phyloP scores from a whole-genome alignment of 2,113 vertebrate species.

The Phalacrocorax pelagicus region DNA sequence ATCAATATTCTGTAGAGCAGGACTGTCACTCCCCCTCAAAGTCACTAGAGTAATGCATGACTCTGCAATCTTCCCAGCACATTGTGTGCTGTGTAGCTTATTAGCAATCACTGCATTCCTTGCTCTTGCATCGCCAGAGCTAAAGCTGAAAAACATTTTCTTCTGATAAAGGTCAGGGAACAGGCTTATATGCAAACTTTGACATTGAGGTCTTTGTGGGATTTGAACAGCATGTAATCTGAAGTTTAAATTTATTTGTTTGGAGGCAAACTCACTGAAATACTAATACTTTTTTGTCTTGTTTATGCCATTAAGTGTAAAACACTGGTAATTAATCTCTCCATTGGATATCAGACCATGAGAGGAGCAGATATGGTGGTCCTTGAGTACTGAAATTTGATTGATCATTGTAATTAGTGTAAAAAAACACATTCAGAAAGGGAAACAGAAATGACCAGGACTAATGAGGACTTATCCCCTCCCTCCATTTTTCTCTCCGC shows the following conservation, averaged over 20 bases:
- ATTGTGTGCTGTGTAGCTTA: fast-evolving
- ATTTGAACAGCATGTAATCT: background rate
- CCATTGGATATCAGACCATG: background rate
- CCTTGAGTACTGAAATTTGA: background rate
- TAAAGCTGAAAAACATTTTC: background rate
- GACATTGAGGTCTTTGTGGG: background rate
- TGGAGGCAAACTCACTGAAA: background rate
- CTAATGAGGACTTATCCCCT: background rate
- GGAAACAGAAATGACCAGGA: background rate
- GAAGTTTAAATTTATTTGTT: background rate
- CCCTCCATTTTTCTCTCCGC: background rate
- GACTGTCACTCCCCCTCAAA: background rate
- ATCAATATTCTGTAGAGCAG: background rate
- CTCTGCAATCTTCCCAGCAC: background rate
- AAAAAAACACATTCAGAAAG: background rate
- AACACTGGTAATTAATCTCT: background rate
- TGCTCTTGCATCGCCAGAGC: background rate
- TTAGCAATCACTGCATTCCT: background rate
- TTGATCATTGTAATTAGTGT: fast-evolving
- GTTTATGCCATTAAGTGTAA: background rate
- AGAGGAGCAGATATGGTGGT: background rate
- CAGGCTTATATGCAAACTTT: background rate
- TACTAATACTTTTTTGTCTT: background rate
- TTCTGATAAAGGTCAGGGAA: background rate
- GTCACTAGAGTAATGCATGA: background rate